These are phyloP conservation scores for Picus viridis DNA, from an alignment of 2,797 vertebrate genomes.

Conservation along the genomic window DNA sequence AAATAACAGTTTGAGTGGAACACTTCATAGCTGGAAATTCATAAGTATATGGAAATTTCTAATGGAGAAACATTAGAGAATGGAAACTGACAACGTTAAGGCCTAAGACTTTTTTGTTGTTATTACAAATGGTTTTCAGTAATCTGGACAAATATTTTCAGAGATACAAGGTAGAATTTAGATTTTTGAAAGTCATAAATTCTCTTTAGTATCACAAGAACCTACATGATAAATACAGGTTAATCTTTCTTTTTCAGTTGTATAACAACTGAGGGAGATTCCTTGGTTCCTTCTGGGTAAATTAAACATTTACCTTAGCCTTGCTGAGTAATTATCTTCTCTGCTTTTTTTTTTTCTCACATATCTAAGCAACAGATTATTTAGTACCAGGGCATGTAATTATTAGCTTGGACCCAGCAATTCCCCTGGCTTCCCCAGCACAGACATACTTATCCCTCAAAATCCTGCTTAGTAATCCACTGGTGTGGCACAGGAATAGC, in stretches of 20 bases:
- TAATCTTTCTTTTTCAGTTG: not conserved
- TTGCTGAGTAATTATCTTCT: not conserved
- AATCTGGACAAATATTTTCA: not conserved
- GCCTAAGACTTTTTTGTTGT: not conserved
- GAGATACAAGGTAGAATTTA: not conserved
- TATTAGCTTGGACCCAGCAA: not conserved
- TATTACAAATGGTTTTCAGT: accelerated
- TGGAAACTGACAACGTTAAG: not conserved
- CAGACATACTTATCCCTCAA: not conserved
- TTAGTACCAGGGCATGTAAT: not conserved
- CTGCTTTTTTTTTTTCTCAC: not conserved
- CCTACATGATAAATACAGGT: not conserved
- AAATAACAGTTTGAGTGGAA: not conserved
- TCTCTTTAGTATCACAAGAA: not conserved
- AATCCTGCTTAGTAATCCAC: slow-evolving; percentile 3
- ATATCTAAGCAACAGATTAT: not conserved
- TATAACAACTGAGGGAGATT: not conserved
- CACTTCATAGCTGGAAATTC: not conserved
- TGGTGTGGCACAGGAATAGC: not conserved
- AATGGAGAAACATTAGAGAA: not conserved
- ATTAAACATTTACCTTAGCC: not conserved
- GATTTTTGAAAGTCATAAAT: not conserved
- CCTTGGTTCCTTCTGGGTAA: not conserved
- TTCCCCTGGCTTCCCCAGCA: not conserved
- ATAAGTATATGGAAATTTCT: not conserved